Conservation (phyloP, 2,888 invertebrate species). For the Archips crataeganus region DNA sequence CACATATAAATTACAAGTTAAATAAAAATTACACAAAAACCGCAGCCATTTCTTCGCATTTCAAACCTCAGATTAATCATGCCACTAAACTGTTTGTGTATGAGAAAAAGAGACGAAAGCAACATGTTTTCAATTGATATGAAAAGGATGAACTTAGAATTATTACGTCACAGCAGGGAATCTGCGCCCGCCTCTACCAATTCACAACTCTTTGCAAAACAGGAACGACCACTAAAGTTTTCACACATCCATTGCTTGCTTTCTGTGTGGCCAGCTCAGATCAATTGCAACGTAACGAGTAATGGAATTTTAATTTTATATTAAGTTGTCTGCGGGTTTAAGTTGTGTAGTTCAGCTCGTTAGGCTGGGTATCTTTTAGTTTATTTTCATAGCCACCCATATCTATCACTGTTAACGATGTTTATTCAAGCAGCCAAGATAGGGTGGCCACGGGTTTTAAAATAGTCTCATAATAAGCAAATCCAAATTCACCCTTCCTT, state of each 20-base stretch:
- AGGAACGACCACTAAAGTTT: constrained; percentile 21
- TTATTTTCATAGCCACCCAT: constrained; percentile 84
- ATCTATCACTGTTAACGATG: constrained; percentile 86
- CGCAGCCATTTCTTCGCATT: constrained; percentile 53
- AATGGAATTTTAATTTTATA: constrained; percentile 50
- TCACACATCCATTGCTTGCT: constrained; percentile 50
- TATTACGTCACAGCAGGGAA: constrained; percentile 83
- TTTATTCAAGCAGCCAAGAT: constrained; percentile 81
- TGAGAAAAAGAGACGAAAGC: constrained; percentile 76
- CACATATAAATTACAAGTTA: too few species aligned
- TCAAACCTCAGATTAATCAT: constrained; percentile 66
- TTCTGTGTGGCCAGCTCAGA: constrained; percentile 15
- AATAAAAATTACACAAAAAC: not conserved
- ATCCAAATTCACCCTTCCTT: too few species aligned
- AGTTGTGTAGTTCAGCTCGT: constrained; percentile 69
- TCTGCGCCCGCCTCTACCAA: constrained; percentile 67
- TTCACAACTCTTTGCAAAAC: constrained; percentile 51
- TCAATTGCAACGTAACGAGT: constrained; percentile 40
- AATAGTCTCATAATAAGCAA: too few species aligned
- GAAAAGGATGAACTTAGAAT: constrained; percentile 80
- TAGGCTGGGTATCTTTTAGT: constrained; percentile 76
- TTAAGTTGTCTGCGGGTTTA: constrained; percentile 36
- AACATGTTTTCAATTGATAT: constrained; percentile 76
- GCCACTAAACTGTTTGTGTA: constrained; percentile 78
- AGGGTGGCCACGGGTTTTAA: constrained; percentile 54